Base-by-base conservation (phyloP, 2,113 vertebrate species). In the Carlito syrichta region DNA sequence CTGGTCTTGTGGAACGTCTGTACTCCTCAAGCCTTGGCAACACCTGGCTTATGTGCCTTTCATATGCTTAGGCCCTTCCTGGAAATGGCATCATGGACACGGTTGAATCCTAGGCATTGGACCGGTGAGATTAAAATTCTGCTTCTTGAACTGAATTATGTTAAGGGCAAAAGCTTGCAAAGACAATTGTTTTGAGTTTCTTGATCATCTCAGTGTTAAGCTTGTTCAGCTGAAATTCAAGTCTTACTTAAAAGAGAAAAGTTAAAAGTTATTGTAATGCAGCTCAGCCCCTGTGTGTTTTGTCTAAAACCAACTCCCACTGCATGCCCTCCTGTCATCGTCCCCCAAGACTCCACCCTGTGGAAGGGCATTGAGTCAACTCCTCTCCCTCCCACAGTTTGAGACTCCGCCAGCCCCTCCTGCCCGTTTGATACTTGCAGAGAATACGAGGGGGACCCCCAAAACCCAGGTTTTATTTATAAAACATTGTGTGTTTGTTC, bases 51-150 rank as follows among this genome's bases (percentile, higher is more conserved):
- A 93, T 74, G 48, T 96, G 73, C 60, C 78, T 93, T 86, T 93
- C 40, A 85, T 88, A 86, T 73, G n/a, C 30, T 81, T 92, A 86
- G 78, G 89, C 63, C 50, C 76, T 89, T 96, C 68, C 48, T 38
- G 82, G 73, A 85, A 93, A 85, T 4, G 8, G 7, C 82, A 71
- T 91, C 89, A 96, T 81, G 66, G 93, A 91, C 86, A 96, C 77
- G 88, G n/a, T 71, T 96, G 78, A 43, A 27, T 48, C 82, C 27
- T 8, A 54, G 52, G 40, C 66, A 82, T 3, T 78, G 66, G 94
- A 32, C 91, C 43, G 50, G 32, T 56, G 60, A 90, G 89, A 94
- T 76, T 5, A 58, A 96, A 93, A 96, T 83, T 48, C 73, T 71
- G 54, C 35, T 85, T 58, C 56, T 96, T 93, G 96, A 58, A 91